phyloP scores from a whole-genome alignment of 2,888 invertebrate species.

The Drosophila mimetica region DNA sequence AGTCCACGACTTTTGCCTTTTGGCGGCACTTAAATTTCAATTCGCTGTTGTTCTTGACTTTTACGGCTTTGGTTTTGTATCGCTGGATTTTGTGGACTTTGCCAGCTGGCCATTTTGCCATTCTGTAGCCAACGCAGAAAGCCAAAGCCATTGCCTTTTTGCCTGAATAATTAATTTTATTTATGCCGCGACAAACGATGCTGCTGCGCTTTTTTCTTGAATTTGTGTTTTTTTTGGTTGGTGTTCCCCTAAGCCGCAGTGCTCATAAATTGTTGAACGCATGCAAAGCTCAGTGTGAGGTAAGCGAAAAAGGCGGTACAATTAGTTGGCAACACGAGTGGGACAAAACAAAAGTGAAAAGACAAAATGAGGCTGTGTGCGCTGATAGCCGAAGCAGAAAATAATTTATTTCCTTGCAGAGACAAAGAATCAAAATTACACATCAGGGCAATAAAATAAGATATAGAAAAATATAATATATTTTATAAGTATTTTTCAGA shows the following conservation, averaged over 20 bases:
- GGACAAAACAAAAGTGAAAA: conserved; percentile 51
- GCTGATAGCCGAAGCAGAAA: conserved; percentile 48
- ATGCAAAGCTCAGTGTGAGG: conserved; percentile 48
- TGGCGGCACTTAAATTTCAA: conserved; percentile 44
- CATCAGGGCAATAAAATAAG: no score
- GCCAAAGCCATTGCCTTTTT: conserved; percentile 29
- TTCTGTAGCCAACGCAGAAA: conserved; percentile 11
- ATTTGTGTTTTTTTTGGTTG: neutral
- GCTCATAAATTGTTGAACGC: conserved; percentile 64
- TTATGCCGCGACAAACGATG: conserved; percentile 58
- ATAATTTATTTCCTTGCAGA: conserved; percentile 44
- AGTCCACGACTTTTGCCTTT: conserved; percentile 39
- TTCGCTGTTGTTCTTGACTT: conserved; percentile 48
- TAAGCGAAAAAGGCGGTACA: conserved; percentile 39
- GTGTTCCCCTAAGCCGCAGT: conserved; percentile 49
- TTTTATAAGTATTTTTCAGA: no score
- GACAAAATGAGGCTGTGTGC: conserved; percentile 35
- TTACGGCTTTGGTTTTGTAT: conserved; percentile 53
- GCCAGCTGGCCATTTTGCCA: conserved; percentile 33
- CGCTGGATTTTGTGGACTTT: conserved; percentile 38
- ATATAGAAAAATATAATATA: no score
- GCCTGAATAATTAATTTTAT: conserved; percentile 66
- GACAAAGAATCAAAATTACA: conserved; percentile 20
- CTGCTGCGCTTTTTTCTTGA: conserved; percentile 30
- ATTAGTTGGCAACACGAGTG: conserved; percentile 66